Conservation (phyloP, 1,140 invertebrate genomes). For the Hormaphis cornu region DNA sequence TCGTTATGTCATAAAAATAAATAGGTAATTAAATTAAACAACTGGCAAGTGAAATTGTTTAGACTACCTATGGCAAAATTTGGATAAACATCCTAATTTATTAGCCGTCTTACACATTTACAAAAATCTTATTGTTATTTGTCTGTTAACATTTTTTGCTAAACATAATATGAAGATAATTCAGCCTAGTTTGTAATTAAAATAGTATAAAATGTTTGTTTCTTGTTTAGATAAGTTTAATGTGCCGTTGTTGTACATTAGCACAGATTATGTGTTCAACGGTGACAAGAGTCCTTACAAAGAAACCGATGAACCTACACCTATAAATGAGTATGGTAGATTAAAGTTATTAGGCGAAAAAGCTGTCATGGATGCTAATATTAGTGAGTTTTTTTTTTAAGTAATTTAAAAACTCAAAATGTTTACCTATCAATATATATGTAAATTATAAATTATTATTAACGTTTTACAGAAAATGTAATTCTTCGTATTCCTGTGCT, state of each 20-base stretch:
- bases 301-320: slow-evolving; percentile 43
- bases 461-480: slow-evolving; percentile 41
- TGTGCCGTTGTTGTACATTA: slow-evolving; percentile 47
- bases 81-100: no score
- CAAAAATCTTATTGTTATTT: no score
- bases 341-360: slow-evolving; percentile 49
- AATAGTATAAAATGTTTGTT: neutral
- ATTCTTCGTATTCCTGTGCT: slow-evolving; percentile 48
- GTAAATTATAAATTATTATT: neutral
- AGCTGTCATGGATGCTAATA: slow-evolving; percentile 37
- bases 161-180: no score
- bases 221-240: neutral
- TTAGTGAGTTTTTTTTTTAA: neutral
- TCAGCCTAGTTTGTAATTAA: no score
- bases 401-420: no score
- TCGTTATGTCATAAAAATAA: no score
- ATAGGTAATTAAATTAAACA: no score
- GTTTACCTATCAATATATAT: neutral
- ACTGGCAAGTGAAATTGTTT: no score
- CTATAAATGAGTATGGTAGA: slow-evolving; percentile 49
- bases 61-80: no score
- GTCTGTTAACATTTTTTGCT: no score
- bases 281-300: slow-evolving; percentile 48
- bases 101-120: no score
- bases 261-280: slow-evolving; percentile 55